A percentile compares a stretch with the other conserved stretches of the same genome.
These are phyloP conservation scores for Drosophila buzzatii DNA, from an alignment of 2,888 invertebrate species.

Conservation along the genomic window DNA sequence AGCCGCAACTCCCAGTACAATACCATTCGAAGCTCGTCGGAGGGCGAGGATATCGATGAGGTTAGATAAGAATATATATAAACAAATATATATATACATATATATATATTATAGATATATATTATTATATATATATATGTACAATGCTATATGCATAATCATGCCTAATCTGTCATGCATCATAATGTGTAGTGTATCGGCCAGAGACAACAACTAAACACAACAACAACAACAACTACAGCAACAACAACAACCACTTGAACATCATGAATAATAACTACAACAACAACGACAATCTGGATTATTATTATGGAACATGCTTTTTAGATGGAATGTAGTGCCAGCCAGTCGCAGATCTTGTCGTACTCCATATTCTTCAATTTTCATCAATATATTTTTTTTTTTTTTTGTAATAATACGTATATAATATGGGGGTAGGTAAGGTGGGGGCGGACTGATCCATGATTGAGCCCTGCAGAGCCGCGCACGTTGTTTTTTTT, in stretches of 20 bases:
- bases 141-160: constrained; percentile 15
- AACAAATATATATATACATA: constrained; percentile 12
- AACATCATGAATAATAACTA: constrained; percentile 21
- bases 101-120: constrained; percentile 10
- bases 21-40: constrained; percentile 88
- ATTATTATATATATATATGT: constrained; percentile 13
- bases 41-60: constrained; percentile 85
- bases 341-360: constrained; percentile 16
- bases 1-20: constrained; percentile 92
- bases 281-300: constrained; percentile 51
- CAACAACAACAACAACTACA: constrained; percentile 4
- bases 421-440: background rate
- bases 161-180: constrained; percentile 28
- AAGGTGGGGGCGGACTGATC: constrained; percentile 5
- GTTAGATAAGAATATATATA: constrained; percentile 83
- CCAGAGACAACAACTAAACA: constrained; percentile 27
- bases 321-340: constrained; percentile 16
- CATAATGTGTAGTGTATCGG: constrained; percentile 29
- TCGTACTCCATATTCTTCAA: constrained; percentile 8
- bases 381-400: background rate
- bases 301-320: constrained; percentile 17
- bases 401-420: background rate
- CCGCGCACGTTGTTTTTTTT: constrained; percentile 4
- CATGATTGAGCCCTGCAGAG: background rate
- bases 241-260: constrained; percentile 18